A percentile compares a stretch with the other conserved stretches of the same genome.
Conservation (phyloP, 2,888 invertebrate genomes). For the Anarsia innoxiella region DNA sequence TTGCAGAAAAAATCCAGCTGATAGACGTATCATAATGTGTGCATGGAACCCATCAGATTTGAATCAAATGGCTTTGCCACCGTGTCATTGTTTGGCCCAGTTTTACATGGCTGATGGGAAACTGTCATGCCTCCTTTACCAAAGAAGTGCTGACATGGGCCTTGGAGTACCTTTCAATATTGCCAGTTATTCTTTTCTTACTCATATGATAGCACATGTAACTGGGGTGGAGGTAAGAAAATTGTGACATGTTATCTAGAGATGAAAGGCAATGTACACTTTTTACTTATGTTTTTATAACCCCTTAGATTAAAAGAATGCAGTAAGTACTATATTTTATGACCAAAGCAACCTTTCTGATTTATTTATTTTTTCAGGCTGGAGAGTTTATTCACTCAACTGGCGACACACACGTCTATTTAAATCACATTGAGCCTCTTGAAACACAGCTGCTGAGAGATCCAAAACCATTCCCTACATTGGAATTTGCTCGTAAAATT, state of each 20-base stretch:
- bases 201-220: slow-evolving; percentile 96
- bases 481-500: slow-evolving; percentile 84
- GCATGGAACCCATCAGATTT: slow-evolving; percentile 97
- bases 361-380: slow-evolving; percentile 71
- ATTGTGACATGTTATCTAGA: too few relatives aligned
- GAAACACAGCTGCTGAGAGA: slow-evolving; percentile 85
- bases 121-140: slow-evolving; percentile 94
- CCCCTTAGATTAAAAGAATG: too few relatives aligned
- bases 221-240: slow-evolving; percentile 85
- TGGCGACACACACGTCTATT: slow-evolving; percentile 96
- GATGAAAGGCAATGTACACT: too few relatives aligned
- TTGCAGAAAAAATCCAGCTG: slow-evolving; percentile 82
- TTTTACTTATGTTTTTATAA: not conserved
- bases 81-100: slow-evolving; percentile 96
- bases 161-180: slow-evolving; percentile 99
- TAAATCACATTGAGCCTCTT: slow-evolving; percentile 90
- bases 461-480: slow-evolving; percentile 88
- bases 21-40: slow-evolving; percentile 92
- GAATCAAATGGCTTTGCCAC: slow-evolving; percentile 94
- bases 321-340: too few relatives aligned
- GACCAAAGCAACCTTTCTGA: too few relatives aligned
- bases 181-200: slow-evolving; percentile 95
- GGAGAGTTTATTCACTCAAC: slow-evolving; percentile 96
- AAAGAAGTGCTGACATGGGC: slow-evolving; percentile 98
- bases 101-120: slow-evolving; percentile 92